These are phyloP conservation scores for Eolophus roseicapilla DNA, from an alignment of 2,113 vertebrate species.

Conservation along the genomic window DNA sequence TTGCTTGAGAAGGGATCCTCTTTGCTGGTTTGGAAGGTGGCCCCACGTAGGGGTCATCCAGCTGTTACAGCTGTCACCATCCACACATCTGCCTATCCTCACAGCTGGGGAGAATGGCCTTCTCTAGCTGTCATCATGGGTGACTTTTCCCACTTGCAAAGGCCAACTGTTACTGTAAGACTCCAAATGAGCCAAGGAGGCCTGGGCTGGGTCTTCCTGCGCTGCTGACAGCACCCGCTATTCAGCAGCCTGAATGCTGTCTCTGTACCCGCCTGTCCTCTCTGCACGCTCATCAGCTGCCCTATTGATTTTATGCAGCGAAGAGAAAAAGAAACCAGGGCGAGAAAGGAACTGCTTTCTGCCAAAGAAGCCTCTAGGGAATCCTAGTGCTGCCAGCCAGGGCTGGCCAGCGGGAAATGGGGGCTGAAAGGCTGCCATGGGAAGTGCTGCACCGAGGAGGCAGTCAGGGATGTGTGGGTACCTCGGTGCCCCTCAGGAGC, in stretches of 20 bases:
- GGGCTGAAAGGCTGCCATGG: background rate
- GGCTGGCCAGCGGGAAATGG: background rate
- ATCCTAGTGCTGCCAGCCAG: background rate
- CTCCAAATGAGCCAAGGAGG: slow-evolving; percentile 7
- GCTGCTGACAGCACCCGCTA: slow-evolving; percentile 9
- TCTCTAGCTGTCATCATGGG: slow-evolving; percentile 6
- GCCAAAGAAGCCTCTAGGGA: slow-evolving; percentile 2
- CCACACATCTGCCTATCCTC: slow-evolving; percentile 62
- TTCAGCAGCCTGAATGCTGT: slow-evolving; percentile 38
- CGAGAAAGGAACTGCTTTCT: slow-evolving; percentile 22
- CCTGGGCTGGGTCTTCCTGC: slow-evolving; percentile 9
- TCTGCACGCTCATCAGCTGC: background rate
- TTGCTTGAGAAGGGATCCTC: background rate
- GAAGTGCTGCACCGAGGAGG: background rate
- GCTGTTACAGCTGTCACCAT: slow-evolving; percentile 59
- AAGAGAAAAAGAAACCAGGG: background rate
- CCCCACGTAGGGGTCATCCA: slow-evolving; percentile 7
- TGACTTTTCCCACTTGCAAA: slow-evolving; percentile 33
- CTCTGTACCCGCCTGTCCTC: slow-evolving; percentile 23
- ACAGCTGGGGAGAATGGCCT: slow-evolving; percentile 44
- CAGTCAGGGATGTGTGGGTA: background rate
- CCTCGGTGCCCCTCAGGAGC: background rate
- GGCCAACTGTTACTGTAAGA: slow-evolving; percentile 35
- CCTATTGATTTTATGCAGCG: background rate
- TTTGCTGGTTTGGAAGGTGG: slow-evolving; percentile 12